phyloP scores from a whole-genome alignment of 1,140 invertebrate species.

The Diorhabda carinulata region DNA sequence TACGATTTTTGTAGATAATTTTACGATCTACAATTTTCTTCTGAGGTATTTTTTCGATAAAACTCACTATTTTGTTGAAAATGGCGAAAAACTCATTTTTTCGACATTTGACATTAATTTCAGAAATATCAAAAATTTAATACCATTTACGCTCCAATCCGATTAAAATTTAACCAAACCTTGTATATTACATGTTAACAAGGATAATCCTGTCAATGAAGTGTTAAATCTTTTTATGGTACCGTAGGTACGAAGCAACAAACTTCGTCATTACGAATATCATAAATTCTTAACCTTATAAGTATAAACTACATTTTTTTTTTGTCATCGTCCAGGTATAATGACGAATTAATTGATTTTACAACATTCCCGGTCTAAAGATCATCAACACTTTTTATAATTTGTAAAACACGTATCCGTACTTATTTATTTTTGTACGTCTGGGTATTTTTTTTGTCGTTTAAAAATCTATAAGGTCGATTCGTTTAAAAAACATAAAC shows the following conservation, averaged over 20 bases:
- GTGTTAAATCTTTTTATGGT: neutral
- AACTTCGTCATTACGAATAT: neutral
- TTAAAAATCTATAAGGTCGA: neutral
- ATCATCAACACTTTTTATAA: neutral
- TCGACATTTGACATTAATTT: no score
- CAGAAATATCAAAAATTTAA: no score
- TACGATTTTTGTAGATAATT: no score
- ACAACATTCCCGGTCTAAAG: neutral
- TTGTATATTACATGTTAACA: neutral
- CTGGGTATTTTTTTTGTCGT: neutral
- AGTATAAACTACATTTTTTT: neutral
- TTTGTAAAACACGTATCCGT: neutral
- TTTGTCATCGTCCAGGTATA: neutral
- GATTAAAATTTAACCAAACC: no score
- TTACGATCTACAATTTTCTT: no score
- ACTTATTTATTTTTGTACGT: neutral
- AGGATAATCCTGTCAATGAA: constrained; percentile 2
- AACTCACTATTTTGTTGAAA: no score
- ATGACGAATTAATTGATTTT: constrained; percentile 1
- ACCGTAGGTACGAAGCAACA: neutral
- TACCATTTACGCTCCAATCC: no score
- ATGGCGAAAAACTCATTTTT: no score
- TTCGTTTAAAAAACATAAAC: no score
- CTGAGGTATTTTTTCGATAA: no score
- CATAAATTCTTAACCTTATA: neutral